These are phyloP conservation scores for Erebia aethiops DNA, from an alignment of 2,888 invertebrate species.

Conservation along the genomic window DNA sequence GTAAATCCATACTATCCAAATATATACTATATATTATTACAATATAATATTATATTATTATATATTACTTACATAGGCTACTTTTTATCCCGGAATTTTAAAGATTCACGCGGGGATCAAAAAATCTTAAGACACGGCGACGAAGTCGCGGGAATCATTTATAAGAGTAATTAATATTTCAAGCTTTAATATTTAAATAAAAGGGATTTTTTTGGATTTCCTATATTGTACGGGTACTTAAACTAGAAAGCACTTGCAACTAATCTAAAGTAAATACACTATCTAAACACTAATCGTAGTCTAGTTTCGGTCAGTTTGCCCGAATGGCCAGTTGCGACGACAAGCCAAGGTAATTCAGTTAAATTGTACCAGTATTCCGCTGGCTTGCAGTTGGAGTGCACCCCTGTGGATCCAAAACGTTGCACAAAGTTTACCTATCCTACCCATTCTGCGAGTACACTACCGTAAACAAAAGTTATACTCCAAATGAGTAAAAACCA, in stretches of 20 bases:
- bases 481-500: background rate
- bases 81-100: no score
- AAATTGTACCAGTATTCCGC: constrained; percentile 63
- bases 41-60: no score
- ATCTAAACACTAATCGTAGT: constrained; percentile 36
- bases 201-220: background rate
- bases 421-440: constrained; percentile 33
- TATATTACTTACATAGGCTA: no score
- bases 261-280: constrained; percentile 25
- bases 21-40: no score
- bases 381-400: constrained; percentile 45
- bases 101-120: no score
- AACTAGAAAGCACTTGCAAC: constrained; percentile 3
- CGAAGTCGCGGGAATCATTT: no score
- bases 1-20: no score
- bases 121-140: no score
- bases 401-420: constrained; percentile 28
- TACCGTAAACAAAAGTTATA: background rate
- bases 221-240: background rate
- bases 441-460: background rate
- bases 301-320: constrained; percentile 59
- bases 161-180: no score
- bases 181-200: no score
- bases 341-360: constrained; percentile 62
- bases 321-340: constrained; percentile 56